Evolutionary conservation across 2,888 invertebrate species (phyloP).

Genomic region (Scaptomyza polygonia): DNA sequence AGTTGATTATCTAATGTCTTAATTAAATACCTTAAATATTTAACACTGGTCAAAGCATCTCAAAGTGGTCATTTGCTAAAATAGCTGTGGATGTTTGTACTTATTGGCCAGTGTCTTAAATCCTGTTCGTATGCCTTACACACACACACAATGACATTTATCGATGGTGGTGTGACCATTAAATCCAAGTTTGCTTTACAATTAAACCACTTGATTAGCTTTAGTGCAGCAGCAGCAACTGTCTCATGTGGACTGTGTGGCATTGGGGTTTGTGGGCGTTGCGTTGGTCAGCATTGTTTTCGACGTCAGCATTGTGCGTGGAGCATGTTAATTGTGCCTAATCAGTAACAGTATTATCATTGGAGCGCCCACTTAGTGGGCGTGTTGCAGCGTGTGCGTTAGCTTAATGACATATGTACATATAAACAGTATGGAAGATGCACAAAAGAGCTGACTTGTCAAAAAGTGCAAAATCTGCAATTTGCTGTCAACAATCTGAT

Average conservation of each 20-base stretch:
- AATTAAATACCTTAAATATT: conserved; percentile 22
- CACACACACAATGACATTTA: conserved; percentile 33
- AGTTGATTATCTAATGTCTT: not conserved
- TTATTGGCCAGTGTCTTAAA: conserved; percentile 24
- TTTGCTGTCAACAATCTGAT: conserved; percentile 31
- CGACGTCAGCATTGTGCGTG: conserved; percentile 63
- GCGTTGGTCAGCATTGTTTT: conserved; percentile 39
- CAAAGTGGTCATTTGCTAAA: not conserved
- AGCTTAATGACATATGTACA: conserved; percentile 62
- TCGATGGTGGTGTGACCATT: conserved; percentile 67
- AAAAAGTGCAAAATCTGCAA: conserved; percentile 41
- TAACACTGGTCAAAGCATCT: conserved; percentile 5
- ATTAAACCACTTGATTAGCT: conserved; percentile 79
- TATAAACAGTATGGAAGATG: not conserved
- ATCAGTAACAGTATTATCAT: conserved; percentile 62
- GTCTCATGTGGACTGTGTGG: conserved; percentile 3
- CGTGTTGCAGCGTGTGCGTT: conserved; percentile 28
- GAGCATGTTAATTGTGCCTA: conserved; percentile 73
- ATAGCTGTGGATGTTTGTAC: not conserved
- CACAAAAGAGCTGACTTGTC: conserved; percentile 56
- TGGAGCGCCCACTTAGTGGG: conserved; percentile 35
- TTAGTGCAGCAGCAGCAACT: conserved; percentile 28
- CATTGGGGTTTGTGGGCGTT: conserved; percentile 39
- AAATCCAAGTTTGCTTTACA: conserved; percentile 77
- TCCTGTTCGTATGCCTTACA: conserved; percentile 27